Percentiles rank a stretch among this genome's conserved stretches.
phyloP scores from a whole-genome alignment of 92 coral and sea anemone species.

The Pocillopora grandis region DNA sequence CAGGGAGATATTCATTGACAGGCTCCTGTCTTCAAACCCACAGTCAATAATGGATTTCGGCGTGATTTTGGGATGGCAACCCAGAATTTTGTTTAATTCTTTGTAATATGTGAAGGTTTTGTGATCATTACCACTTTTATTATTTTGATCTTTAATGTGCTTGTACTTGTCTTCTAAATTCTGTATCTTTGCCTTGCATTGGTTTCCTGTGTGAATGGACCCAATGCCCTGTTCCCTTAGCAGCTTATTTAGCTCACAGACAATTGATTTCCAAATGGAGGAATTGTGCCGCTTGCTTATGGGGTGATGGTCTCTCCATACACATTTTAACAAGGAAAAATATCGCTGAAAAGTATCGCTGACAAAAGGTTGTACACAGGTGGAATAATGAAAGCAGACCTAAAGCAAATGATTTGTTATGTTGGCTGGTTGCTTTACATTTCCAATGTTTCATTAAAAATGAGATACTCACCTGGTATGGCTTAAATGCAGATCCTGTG shows the following conservation, averaged over 20 bases:
- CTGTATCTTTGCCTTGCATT: conserved; percentile 53
- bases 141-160: conserved; percentile 45
- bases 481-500: too few relatives aligned
- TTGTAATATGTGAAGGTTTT: conserved; percentile 13
- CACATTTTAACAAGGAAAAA: conserved; percentile 8
- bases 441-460: neutral
- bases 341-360: neutral
- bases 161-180: conserved; percentile 57
- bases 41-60: conserved; percentile 24
- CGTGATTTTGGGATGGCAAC: neutral
- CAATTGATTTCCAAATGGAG: conserved; percentile 44
- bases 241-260: conserved; percentile 28
- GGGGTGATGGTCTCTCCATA: conserved; percentile 37
- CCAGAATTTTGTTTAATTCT: conserved; percentile 5
- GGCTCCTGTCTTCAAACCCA: conserved; percentile 18
- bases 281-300: conserved; percentile 38
- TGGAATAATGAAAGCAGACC: conserved; percentile 6
- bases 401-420: conserved; percentile 1
- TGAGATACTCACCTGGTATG: conserved; percentile 18
- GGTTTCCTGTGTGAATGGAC: conserved; percentile 37
- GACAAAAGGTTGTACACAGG: neutral
- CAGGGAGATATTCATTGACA: neutral
- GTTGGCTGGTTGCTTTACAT: conserved; percentile 12
- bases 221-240: conserved; percentile 8
- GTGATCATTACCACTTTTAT: conserved; percentile 39